A percentile compares a stretch with the other conserved stretches of the same genome.
phyloP scores from a whole-genome alignment of 1,140 invertebrate genomes.

The Muscidifurax raptorellus region DNA sequence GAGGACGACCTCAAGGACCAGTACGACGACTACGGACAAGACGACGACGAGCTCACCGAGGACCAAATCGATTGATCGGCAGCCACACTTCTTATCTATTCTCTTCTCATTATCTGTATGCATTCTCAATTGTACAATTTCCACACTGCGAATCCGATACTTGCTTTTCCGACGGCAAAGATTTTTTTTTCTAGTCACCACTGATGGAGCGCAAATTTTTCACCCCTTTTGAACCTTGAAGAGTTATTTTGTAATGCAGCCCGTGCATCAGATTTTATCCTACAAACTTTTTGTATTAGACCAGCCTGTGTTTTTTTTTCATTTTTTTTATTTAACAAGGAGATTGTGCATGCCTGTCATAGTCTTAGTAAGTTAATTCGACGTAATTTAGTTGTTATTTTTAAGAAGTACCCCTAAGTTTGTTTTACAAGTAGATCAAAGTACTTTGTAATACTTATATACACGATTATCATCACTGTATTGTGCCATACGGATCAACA shows the following conservation, averaged over 20 bases:
- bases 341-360: constrained; percentile 32
- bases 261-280: not conserved
- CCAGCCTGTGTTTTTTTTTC: not conserved
- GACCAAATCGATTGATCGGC: constrained; percentile 59
- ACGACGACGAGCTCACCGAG: constrained; percentile 64
- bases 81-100: not conserved
- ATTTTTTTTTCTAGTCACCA: constrained; percentile 42
- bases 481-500: constrained; percentile 64
- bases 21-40: constrained; percentile 71
- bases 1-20: constrained; percentile 65
- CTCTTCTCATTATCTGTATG: not conserved
- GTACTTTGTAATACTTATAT: not conserved
- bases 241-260: not conserved
- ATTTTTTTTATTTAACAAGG: not conserved
- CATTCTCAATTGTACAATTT: not conserved
- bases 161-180: not conserved
- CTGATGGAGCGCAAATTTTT: not conserved
- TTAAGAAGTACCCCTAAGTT: constrained; percentile 26
- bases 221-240: not conserved
- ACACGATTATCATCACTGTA: constrained; percentile 52
- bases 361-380: constrained; percentile 42
- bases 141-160: not conserved
- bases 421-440: constrained; percentile 12
- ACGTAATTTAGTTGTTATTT: not conserved
- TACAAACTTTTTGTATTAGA: not conserved